These are phyloP conservation scores for Potorous gilbertii DNA, from an alignment of 2,797 vertebrate species.

Conservation along the genomic window DNA sequence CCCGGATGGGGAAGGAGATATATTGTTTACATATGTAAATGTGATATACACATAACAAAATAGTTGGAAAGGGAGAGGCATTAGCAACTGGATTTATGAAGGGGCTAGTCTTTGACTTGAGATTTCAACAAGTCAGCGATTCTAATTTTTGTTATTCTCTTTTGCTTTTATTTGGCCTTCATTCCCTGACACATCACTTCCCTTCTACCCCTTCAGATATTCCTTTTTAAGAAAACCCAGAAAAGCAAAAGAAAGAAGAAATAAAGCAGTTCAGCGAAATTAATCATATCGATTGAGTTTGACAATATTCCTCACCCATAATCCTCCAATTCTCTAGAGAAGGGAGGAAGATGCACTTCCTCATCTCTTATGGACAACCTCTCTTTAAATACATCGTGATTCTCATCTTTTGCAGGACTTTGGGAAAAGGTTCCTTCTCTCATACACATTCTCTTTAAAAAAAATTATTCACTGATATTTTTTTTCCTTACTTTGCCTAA, in stretches of 20 bases:
- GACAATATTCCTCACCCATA: not conserved
- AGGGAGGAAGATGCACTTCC: not conserved
- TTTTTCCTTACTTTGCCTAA: not conserved
- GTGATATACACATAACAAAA: not conserved
- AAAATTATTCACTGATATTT: not conserved
- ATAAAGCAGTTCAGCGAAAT: not conserved
- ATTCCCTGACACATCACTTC: not conserved
- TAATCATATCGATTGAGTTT: not conserved
- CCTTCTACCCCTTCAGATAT: not conserved
- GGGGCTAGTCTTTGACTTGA: not conserved
- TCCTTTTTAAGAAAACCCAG: not conserved
- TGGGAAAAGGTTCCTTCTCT: not conserved
- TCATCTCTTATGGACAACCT: not conserved
- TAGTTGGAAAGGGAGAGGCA: not conserved
- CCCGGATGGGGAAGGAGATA: not conserved
- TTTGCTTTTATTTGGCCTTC: not conserved
- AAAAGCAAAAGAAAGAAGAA: not conserved
- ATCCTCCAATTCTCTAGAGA: not conserved
- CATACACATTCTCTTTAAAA: not conserved
- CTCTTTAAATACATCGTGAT: not conserved
- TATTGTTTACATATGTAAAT: not conserved
- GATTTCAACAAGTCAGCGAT: not conserved
- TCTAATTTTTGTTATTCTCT: not conserved
- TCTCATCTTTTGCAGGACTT: not conserved
- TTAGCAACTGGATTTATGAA: not conserved